Percentiles rank a stretch among this genome's conserved stretches.
Evolutionary conservation across 2,797 vertebrate species (phyloP).

Genomic region (Acanthornis magna): DNA sequence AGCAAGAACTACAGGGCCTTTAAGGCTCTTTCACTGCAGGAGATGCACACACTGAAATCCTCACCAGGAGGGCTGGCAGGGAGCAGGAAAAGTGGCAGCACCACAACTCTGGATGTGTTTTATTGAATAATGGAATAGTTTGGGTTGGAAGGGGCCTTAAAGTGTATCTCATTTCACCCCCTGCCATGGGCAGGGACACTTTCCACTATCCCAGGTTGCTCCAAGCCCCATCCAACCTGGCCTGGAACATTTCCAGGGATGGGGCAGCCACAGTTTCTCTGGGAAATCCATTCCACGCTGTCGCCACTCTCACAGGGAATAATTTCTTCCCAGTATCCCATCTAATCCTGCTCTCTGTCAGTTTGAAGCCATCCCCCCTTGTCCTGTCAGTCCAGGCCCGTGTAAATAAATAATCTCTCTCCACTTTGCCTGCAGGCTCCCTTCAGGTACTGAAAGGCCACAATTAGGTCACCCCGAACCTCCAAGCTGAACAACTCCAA

Average conservation of each 20-base stretch:
- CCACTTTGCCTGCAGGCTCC: background rate
- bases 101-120: rapidly evolving
- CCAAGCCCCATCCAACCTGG: background rate
- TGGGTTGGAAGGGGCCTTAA: background rate
- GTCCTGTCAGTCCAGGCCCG: background rate
- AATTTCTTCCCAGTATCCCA: background rate
- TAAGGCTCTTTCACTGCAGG: background rate
- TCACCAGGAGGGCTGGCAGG: background rate
- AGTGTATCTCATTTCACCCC: background rate
- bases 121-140: background rate
- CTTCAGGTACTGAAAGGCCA: background rate
- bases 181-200: background rate
- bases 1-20: background rate
- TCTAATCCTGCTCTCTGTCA: background rate
- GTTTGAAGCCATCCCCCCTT: background rate
- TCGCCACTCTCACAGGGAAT: background rate
- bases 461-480: background rate
- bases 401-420: background rate
- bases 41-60: background rate
- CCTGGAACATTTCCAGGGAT: background rate
- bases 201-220: background rate
- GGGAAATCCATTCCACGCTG: background rate
- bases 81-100: background rate
- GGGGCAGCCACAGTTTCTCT: background rate
- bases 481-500: background rate